Evolutionary conservation across 2,888 invertebrate genomes (phyloP).

Genomic region (Oligia fasciuncula): DNA sequence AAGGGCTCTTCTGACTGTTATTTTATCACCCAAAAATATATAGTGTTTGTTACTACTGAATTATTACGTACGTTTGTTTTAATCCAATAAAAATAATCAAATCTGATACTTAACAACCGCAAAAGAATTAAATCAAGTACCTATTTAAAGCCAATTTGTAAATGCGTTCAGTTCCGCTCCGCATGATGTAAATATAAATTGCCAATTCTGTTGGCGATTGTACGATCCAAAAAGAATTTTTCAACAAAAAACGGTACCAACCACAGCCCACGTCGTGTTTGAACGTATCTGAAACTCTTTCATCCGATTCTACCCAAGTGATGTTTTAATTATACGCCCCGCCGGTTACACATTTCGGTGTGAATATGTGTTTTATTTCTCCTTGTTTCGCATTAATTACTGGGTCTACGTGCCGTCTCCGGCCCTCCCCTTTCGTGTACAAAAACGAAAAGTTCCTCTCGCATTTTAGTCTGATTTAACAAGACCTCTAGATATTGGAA

Average conservation of each 20-base stretch:
- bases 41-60: neutral
- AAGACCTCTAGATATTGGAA: constrained; percentile 71
- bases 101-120: constrained; percentile 1
- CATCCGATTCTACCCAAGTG: constrained; percentile 71
- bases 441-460: constrained; percentile 74
- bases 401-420: constrained; percentile 69
- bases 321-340: constrained; percentile 82
- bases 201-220: constrained; percentile 42
- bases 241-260: constrained; percentile 53
- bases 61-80: neutral
- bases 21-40: neutral
- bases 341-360: constrained; percentile 75
- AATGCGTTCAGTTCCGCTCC: constrained; percentile 35
- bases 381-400: constrained; percentile 84
- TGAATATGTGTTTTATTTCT: constrained; percentile 81
- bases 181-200: constrained; percentile 52
- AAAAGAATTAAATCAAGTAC: constrained; percentile 32
- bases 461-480: constrained; percentile 72
- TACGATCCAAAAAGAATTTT: constrained; percentile 50
- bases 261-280: constrained; percentile 56
- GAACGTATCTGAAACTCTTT: constrained; percentile 68
- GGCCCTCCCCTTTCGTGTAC: constrained; percentile 78
- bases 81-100: constrained; percentile 24
- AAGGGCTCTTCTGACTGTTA: neutral
- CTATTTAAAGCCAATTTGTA: constrained; percentile 38